These are phyloP conservation scores for Laterallus jamaicensis DNA, from an alignment of 2,113 vertebrate species.

Conservation along the genomic window DNA sequence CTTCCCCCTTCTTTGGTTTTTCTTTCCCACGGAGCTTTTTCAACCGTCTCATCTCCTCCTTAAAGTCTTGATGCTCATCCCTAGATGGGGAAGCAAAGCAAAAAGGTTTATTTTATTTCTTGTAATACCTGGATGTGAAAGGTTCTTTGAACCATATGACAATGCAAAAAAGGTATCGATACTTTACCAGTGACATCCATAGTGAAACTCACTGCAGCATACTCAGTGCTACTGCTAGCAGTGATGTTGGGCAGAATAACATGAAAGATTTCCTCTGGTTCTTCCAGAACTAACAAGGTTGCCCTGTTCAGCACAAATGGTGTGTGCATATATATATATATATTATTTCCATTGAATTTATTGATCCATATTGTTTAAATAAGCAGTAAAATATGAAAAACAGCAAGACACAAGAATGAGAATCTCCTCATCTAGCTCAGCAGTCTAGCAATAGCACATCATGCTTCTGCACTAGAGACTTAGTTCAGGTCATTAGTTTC, in stretches of 20 bases:
- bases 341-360: not conserved
- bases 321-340: not conserved
- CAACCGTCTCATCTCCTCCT: conserved; percentile 89
- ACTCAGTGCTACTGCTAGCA: not conserved
- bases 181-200: not conserved
- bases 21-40: conserved; percentile 93
- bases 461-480: not conserved
- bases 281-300: not conserved
- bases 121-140: not conserved
- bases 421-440: not conserved
- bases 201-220: not conserved
- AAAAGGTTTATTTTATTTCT: not conserved
- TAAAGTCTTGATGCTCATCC: conserved; percentile 97
- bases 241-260: not conserved
- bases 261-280: not conserved
- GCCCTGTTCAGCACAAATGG: not conserved
- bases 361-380: not conserved
- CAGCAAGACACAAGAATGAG: not conserved
- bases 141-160: not conserved
- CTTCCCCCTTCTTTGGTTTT: conserved; percentile 93
- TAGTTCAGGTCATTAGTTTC: not conserved
- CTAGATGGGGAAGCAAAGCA: conserved; percentile 64
- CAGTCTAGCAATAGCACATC: not conserved
- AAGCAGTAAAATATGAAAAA: not conserved
- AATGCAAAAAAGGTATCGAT: not conserved